phyloP scores from a whole-genome alignment of 2,888 invertebrate genomes.

The Exocentrus adspersus region DNA sequence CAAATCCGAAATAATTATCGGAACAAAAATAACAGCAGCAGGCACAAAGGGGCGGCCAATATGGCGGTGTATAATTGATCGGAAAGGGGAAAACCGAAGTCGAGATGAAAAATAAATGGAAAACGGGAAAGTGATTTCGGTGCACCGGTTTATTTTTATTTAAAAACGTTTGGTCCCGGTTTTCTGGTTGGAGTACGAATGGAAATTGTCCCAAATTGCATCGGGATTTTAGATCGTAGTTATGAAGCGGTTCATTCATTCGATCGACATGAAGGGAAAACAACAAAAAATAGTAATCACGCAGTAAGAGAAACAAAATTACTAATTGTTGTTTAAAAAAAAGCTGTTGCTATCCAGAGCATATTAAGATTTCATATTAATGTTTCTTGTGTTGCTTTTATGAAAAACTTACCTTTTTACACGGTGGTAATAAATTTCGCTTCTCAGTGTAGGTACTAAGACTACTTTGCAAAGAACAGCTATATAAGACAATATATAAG shows the following conservation, averaged over 20 bases:
- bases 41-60: background rate
- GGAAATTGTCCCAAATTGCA: background rate
- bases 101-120: slow-evolving; percentile 3
- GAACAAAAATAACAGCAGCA: background rate
- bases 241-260: no score
- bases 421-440: background rate
- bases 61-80: background rate
- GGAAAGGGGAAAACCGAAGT: background rate
- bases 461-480: background rate
- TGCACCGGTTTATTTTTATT: background rate
- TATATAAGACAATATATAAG: slow-evolving; percentile 11
- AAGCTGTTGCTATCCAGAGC: no score
- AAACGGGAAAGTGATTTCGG: background rate
- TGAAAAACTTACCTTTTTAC: background rate
- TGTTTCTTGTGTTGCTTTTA: background rate
- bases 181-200: background rate
- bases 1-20: background rate
- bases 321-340: no score
- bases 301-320: no score
- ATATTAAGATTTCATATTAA: no score
- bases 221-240: no score
- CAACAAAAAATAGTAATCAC: no score
- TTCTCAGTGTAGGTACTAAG: background rate
- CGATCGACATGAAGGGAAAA: no score
- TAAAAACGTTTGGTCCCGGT: background rate